phyloP scores from a whole-genome alignment of 1,140 invertebrate species.

The Halotydeus destructor region DNA sequence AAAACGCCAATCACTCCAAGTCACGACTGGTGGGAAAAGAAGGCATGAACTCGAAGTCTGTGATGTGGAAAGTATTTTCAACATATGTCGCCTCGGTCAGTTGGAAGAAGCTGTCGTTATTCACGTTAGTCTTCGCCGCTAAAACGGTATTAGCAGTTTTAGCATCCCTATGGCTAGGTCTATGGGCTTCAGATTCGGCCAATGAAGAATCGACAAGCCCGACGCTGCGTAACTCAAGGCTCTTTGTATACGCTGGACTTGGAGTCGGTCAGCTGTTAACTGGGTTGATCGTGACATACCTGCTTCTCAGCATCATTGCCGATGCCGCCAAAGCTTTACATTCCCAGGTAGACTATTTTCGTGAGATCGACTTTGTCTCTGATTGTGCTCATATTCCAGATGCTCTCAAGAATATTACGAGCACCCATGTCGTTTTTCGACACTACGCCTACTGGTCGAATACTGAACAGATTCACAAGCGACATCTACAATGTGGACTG shows the following conservation, averaged over 20 bases:
- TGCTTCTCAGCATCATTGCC: no score
- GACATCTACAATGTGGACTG: conserved; percentile 39
- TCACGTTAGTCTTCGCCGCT: conserved; percentile 13
- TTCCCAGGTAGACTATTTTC: no score
- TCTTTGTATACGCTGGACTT: conserved; percentile 66
- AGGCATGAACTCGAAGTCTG: no score
- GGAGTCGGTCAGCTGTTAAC: conserved; percentile 45
- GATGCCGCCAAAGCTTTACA: no score
- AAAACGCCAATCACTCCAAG: no score
- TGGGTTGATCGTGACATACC: not conserved
- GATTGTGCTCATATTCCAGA: no score
- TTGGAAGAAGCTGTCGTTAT: no score
- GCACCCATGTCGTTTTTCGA: conserved; percentile 43
- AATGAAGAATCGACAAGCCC: conserved; percentile 23
- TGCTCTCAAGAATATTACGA: no score
- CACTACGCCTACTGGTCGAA: conserved; percentile 29
- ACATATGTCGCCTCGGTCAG: no score
- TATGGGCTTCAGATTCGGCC: conserved; percentile 24
- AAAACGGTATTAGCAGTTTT: conserved; percentile 20
- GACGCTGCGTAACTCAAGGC: conserved; percentile 45
- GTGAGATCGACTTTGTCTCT: no score
- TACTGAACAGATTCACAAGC: conserved; percentile 31
- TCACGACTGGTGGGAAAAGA: no score
- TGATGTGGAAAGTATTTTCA: no score
- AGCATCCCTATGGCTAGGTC: conserved; percentile 23